A percentile compares a stretch with the other conserved stretches of the same genome.
phyloP scores from a whole-genome alignment of 2,113 vertebrate species.

The Megaceryle torquata region DNA sequence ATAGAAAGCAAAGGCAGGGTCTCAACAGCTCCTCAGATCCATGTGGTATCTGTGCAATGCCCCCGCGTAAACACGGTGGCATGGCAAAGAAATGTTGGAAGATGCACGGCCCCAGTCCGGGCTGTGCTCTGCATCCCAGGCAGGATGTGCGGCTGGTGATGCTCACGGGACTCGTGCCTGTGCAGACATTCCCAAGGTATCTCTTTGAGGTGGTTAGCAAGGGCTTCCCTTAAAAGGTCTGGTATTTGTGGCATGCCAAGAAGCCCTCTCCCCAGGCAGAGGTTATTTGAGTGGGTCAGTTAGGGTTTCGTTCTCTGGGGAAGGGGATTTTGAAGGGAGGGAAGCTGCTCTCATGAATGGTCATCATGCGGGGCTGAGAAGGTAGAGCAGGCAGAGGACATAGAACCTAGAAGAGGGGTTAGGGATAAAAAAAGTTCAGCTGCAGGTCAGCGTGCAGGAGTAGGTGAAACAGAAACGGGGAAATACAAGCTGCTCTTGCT shows the following conservation, averaged over 20 bases:
- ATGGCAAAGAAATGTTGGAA: not conserved
- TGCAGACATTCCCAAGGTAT: not conserved
- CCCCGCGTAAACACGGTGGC: not conserved
- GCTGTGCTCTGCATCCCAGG: not conserved
- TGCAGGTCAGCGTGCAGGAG: rapidly evolving
- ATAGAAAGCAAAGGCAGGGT: constrained; percentile 20
- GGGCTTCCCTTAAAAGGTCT: constrained; percentile 58
- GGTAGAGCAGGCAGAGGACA: not conserved
- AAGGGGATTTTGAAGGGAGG: not conserved
- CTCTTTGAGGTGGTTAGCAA: rapidly evolving
- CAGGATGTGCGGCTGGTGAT: not conserved
- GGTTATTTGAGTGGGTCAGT: not conserved
- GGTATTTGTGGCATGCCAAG: constrained; percentile 2
- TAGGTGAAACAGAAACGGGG: not conserved
- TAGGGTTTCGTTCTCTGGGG: not conserved
- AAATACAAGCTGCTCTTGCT: rapidly evolving
- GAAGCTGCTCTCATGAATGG: rapidly evolving
- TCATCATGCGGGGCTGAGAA: not conserved
- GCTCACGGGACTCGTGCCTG: not conserved
- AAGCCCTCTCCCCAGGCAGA: constrained; percentile 11
- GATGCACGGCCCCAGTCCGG: not conserved
- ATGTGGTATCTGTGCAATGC: not conserved
- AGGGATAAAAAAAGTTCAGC: not conserved
- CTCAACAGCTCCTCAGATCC: not conserved
- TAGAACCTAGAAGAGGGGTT: rapidly evolving